These are phyloP conservation scores for Tachina grossa DNA, from an alignment of 2,888 invertebrate species.

Conservation along the genomic window DNA sequence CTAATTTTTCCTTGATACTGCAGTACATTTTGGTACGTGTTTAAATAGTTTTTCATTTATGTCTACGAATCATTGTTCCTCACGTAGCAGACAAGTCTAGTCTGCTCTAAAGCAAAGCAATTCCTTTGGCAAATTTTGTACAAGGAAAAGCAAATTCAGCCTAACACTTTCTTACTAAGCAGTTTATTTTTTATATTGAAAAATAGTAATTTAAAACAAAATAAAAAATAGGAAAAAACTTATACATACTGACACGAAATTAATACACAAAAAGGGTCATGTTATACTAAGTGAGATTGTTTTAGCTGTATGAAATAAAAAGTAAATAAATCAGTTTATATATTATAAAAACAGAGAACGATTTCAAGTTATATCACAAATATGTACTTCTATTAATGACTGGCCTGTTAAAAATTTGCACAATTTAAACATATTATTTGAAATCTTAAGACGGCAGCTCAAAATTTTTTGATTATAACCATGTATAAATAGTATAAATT, in stretches of 20 bases:
- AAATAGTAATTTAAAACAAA: not conserved
- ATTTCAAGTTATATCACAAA: too few species aligned
- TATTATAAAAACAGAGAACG: not conserved
- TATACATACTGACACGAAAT: not conserved
- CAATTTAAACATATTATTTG: too few species aligned
- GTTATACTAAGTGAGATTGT: not conserved
- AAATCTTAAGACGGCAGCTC: too few species aligned
- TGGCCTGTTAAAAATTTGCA: too few species aligned
- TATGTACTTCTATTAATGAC: too few species aligned
- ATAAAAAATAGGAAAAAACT: not conserved
- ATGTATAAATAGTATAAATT: too few species aligned
- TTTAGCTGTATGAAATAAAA: not conserved
- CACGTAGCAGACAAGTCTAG: conserved; percentile 69
- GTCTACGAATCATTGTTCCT: conserved; percentile 42
- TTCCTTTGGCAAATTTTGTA: not conserved
- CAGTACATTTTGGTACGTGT: conserved; percentile 67
- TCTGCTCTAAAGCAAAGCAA: conserved; percentile 16
- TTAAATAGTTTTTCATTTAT: conserved; percentile 67
- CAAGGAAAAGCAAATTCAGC: not conserved
- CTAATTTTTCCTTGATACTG: conserved; percentile 63
- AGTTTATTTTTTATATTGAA: conserved; percentile 5
- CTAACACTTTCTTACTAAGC: conserved; percentile 14
- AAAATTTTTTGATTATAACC: too few species aligned
- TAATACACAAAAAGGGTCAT: not conserved
- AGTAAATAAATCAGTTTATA: not conserved